A percentile compares a stretch with the other conserved stretches of the same genome.
phyloP scores from a whole-genome alignment of 2,113 vertebrate species.

The Festucalex cinctus region DNA sequence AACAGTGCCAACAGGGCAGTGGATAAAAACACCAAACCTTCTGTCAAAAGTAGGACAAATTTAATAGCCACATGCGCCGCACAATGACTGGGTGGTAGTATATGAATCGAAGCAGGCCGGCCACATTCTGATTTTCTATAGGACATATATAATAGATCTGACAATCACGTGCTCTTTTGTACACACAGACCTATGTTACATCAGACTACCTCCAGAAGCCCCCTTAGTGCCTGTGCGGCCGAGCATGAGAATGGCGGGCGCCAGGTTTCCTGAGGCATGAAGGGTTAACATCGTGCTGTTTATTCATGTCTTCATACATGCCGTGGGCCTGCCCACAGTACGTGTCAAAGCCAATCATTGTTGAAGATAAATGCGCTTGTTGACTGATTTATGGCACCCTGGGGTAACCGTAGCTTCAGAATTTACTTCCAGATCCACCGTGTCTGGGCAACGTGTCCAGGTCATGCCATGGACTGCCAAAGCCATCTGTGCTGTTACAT shows the following conservation, averaged over 20 bases:
- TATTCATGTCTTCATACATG: conserved; percentile 45
- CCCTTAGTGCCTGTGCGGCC: conserved; percentile 18
- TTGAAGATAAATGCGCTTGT: conserved; percentile 42
- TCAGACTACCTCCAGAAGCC: conserved; percentile 40
- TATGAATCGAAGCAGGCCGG: conserved; percentile 34
- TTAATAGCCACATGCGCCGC: conserved; percentile 42
- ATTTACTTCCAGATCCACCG: conserved; percentile 28
- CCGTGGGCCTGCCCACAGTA: conserved; percentile 39
- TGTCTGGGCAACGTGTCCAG: conserved; percentile 43
- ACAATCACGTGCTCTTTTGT: conserved; percentile 21
- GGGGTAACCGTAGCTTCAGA: conserved; percentile 20
- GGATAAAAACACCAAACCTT: conserved; percentile 14
- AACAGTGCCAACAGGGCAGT: conserved; percentile 10
- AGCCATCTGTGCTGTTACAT: conserved; percentile 47
- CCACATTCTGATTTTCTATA: conserved; percentile 25
- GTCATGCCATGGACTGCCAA: conserved; percentile 39
- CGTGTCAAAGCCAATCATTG: conserved; percentile 55
- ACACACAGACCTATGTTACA: conserved; percentile 23
- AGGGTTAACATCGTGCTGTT: conserved; percentile 46
- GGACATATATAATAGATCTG: conserved; percentile 1
- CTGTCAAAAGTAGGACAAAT: conserved; percentile 34
- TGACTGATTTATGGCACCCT: conserved; percentile 34
- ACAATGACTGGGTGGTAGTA: conserved; percentile 31
- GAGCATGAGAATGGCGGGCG: conserved; percentile 28
- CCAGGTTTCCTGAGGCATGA: conserved; percentile 45